Conservation (phyloP, 2,888 invertebrate species). For the Phortica okadai region DNA sequence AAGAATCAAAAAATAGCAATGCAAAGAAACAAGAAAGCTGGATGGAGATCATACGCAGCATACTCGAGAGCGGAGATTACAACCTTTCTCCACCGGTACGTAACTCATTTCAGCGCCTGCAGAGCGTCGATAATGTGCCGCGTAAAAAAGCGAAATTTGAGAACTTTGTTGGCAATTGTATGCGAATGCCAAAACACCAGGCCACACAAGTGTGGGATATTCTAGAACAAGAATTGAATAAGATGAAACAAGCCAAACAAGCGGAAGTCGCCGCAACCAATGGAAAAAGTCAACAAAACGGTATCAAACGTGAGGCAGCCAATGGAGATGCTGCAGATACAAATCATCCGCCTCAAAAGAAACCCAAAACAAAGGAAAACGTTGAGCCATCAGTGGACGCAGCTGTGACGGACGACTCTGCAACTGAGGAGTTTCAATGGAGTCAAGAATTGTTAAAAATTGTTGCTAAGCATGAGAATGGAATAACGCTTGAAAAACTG, state of each 20-base stretch:
- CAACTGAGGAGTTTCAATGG: conserved; percentile 64
- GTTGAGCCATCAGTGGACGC: background rate
- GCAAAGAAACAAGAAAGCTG: conserved; percentile 91
- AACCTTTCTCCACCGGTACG: conserved; percentile 77
- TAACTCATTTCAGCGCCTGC: conserved; percentile 82
- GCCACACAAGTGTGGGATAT: conserved; percentile 83
- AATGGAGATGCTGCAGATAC: conserved; percentile 23
- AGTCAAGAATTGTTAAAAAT: conserved; percentile 56
- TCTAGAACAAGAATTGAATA: conserved; percentile 78
- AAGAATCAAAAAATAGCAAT: conserved; percentile 86
- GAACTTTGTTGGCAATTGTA: conserved; percentile 84
- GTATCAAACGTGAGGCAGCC: conserved; percentile 74
- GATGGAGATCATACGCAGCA: conserved; percentile 77
- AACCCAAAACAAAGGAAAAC: conserved; percentile 40
- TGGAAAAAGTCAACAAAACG: conserved; percentile 68
- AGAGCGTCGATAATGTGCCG: conserved; percentile 88
- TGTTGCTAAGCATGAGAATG: conserved; percentile 76
- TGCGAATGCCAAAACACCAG: conserved; percentile 79
- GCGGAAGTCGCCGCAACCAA: conserved; percentile 51
- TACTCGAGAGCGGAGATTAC: conserved; percentile 69
- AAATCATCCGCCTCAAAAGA: conserved; percentile 39
- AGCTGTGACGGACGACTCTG: conserved; percentile 28
- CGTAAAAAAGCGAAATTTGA: conserved; percentile 90
- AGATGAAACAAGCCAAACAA: conserved; percentile 70
- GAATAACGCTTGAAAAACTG: conserved; percentile 84